Evolutionary conservation across 2,888 invertebrate genomes (phyloP).

Genomic region (Gastrophysa polygoni): DNA sequence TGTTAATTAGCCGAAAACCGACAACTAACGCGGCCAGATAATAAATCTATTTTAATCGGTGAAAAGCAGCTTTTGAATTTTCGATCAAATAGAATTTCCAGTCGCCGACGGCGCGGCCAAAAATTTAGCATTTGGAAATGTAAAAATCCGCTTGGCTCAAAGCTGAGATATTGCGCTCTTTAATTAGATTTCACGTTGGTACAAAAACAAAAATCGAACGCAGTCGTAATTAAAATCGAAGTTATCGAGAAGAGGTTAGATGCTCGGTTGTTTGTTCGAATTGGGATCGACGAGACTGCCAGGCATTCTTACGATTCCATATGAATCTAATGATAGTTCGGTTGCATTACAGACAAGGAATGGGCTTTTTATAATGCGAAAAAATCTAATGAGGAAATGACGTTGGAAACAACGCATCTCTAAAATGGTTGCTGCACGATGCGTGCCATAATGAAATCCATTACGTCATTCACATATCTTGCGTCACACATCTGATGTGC

Average conservation of each 20-base stretch:
- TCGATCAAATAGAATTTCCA: conserved; percentile 54
- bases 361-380: background rate
- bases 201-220: conserved; percentile 36
- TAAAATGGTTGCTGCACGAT: no score
- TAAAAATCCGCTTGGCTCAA: conserved; percentile 49
- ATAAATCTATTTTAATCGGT: conserved; percentile 51
- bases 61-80: conserved; percentile 50
- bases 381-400: background rate
- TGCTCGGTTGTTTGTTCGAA: conserved; percentile 22
- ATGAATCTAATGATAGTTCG: conserved; percentile 2
- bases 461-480: no score
- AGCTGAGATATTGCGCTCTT: conserved; percentile 41
- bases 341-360: background rate
- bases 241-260: conserved; percentile 36
- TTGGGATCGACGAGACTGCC: background rate
- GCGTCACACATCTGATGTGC: no score
- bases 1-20: conserved; percentile 33
- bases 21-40: conserved; percentile 31
- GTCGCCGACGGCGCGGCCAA: conserved; percentile 48
- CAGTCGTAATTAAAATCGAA: conserved; percentile 31
- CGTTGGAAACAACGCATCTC: background rate
- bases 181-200: conserved; percentile 44
- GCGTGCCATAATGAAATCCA: no score
- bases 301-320: conserved; percentile 14
- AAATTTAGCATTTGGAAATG: conserved; percentile 59